Evolutionary conservation across 2,113 vertebrate species (phyloP).

Genomic region (Urocitellus parryii): DNA sequence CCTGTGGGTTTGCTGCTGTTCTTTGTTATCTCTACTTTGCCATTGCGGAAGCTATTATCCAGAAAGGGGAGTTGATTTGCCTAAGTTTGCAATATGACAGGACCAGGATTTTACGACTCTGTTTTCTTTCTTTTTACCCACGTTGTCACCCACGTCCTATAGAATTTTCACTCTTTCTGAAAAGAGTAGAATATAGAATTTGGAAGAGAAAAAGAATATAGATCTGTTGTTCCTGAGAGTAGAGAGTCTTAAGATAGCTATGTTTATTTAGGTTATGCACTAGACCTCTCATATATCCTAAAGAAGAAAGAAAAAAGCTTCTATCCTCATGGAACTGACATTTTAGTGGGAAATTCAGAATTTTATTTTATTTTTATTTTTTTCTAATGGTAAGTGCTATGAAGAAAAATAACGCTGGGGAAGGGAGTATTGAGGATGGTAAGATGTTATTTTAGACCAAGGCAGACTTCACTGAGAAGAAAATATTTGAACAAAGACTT

Average conservation of each 20-base stretch:
- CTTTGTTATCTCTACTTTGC: background rate
- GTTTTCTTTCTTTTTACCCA: background rate
- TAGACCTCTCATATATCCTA: background rate
- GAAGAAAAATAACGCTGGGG: background rate
- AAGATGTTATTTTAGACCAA: background rate
- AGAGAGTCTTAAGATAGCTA: background rate
- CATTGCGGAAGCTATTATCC: background rate
- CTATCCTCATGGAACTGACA: background rate
- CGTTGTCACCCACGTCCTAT: background rate
- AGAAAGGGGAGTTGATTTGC: background rate
- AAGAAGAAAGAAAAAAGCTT: background rate
- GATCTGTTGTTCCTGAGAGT: background rate
- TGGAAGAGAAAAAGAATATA: background rate
- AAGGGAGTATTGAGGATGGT: background rate
- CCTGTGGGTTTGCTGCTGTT: background rate
- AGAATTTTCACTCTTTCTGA: conserved; percentile 25
- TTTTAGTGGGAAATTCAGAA: background rate
- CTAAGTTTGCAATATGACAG: background rate
- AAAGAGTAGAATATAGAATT: background rate
- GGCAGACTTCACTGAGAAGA: conserved; percentile 21
- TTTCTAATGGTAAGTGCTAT: background rate
- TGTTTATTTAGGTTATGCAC: background rate
- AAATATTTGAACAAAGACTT: conserved; percentile 42
- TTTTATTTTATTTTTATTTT: background rate
- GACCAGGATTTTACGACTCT: background rate